Evolutionary conservation across 1,140 invertebrate species (phyloP), one percentile per base, ranked within the genome.

Genomic region (Pachyrhynchus sulphureomaculatus): DNA sequence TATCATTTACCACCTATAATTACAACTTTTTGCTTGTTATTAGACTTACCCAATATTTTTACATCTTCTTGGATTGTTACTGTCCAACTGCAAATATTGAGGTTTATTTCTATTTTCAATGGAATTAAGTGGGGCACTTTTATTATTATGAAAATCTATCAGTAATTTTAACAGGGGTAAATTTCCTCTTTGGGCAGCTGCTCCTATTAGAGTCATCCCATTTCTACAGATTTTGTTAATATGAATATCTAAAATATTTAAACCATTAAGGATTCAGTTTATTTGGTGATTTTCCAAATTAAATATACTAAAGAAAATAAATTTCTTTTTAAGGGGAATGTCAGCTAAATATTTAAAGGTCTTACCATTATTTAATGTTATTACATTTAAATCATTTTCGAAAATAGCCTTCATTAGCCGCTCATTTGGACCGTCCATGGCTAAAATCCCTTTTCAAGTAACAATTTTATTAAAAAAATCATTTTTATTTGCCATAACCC

Each of bases 141-240:
- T 58, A 60, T 59, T 65, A 49, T 67, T 62, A 62, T 75, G 60
- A 60, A 73, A 54, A 65, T 76, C 74, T 36, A 79, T 65, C 44
- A 81, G 66, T 12, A 72, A 52, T 66, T 76, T 72, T 34, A 81
- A 68, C 34, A 80, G 72, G 41, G 70, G 47, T 39, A 77, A 58
- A 64, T 79, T 75, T 41, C 80, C 79, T 39, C 77, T 70, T 67
- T 80, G 74, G 37, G 77, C 80, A 42, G 79, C 80, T 24, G 75
- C 74, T 17, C 79, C 78, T 33, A 81, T 61, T 17, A 77, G 71
- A 21, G 80, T 79, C 51, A 75, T 72, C 23, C 80, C 80, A 64
- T 72, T 75, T 18, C 71, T 70, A 61, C 77, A 77, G 32, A 79
- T 71, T 62, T 73, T 73, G 67, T 81, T 81, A 13, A 80, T 72